Evolutionary conservation across 2,797 vertebrate genomes (phyloP), one percentile per base, ranked within the genome.

Genomic region (Hylomyscus alleni): DNA sequence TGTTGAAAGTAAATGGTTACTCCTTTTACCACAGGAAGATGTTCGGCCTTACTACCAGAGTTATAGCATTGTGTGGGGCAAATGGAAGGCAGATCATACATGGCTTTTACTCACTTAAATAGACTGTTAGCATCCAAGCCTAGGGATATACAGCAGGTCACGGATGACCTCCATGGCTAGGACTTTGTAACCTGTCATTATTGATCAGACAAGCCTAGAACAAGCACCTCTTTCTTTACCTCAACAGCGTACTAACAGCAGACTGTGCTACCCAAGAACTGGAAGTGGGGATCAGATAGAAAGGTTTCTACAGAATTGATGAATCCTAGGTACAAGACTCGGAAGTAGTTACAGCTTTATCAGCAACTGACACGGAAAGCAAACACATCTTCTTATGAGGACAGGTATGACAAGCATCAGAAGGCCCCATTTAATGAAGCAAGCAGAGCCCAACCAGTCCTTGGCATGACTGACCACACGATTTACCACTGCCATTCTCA

Each of bases 221-320:
- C 92, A 90, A 92, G 85, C 60, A 81, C 58, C 69, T 75, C 78
- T 91, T 84, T 95, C 83, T 89, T 14, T 62, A 80, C 75, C 69
- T 87, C 58, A 19, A 54, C 52, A 94, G 92, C 47, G 89, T 95
- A 77, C 95, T 91, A 97, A 96, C 96, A 95, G 82, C 89, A 96
- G 72, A 76, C 76, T 97, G 73, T 89, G 0, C 81, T 84, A 65
- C 94, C 94, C 86, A 86, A 95, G 97, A 98, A 94, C 75, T 93
- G 90, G 90, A 89, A 82, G 84, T 24, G 50, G 47, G 14, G 76
- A 62, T 17, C 54, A 77, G 58, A 40, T 40, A 60, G 91, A 90
- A 95, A 94, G 22, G 67, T 75, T 96, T 81, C 82, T 67, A 73
- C 2, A 65, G 77, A 87, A 96, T 97, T 97, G 97, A 96, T 91